Evolutionary conservation across 2,888 invertebrate genomes (phyloP), one percentile per base, ranked within the genome.

Genomic region (Epirrhoe tristata): DNA sequence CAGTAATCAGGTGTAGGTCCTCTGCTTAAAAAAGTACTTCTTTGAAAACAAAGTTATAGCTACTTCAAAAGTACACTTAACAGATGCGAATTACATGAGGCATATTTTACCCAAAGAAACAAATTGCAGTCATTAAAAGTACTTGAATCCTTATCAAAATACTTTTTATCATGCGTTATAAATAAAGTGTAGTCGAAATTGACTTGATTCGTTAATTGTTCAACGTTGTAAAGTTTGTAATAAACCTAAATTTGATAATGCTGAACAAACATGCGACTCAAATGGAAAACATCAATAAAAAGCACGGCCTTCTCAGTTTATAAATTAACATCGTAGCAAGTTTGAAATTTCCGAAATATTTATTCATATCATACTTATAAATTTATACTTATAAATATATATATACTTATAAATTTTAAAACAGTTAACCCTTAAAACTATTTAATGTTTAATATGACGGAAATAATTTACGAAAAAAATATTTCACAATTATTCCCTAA

Each of bases 191-290:
- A 76, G 67, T 77, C 74, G 77, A 82, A 82, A 82, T 77, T 71
- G 66, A 77, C 76, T 77, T 76, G 77, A 78, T 79, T 79, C 80
- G 74, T 79, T 85, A 84, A 87, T 87, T 85, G 82, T 84, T 83
- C 83, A 79, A 79, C 82, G 72, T 79, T 77, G 81, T 86, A 86
- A 88, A 86, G 74, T 74, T 69, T 74, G 80, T 74, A 77, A 81
- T 87, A 84, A 87, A 87, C 81, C 77, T 76, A 76, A 82, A 79
- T 81, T 79, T 74, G 83, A 83, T 83, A 81, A 79, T 67, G 50
- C 63, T 70, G 70, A 66, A 73, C 65, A 70, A 73, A 61, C 64
- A 70, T 55, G 58, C 65, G 59, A 65, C 69, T 64, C 61, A 70
- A 71, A 75, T 74, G 66, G 70, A 74, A 72, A 65, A 71, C 68